Base-by-base conservation (phyloP, 2,888 invertebrate genomes). In the Drosophila aldrichi region DNA sequence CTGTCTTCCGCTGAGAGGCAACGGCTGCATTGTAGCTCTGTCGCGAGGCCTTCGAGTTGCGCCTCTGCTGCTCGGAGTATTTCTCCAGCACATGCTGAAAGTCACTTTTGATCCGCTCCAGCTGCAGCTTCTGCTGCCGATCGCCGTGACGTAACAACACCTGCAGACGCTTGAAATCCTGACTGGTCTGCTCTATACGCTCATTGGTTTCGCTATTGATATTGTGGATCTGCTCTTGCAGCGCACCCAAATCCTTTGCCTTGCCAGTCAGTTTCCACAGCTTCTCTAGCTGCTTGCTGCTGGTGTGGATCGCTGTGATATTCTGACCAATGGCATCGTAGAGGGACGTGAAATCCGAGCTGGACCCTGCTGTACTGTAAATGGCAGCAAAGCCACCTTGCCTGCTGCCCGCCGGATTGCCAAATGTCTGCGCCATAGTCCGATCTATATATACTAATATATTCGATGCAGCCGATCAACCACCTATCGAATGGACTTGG, bases 281-380 rank as follows among this genome's bases (percentile, higher is more conserved):
- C 90, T 95, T 95, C 90, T 97, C 96, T 79, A 97, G 92, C 4
- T 94, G 94, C 82, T 95, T 95, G 91, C 96, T 95, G 74, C 96
- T 96, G 48, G 95, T 95, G 89, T 96, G 96, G 58, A 97, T 96
- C 0, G 95, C 95, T 90, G 95, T 96, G 59, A 97, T 95, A 92
- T 97, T 97, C 61, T 96, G 96, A 0, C 96, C 96, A 67, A 97
- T 96, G 87, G 95, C 95, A 91, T 97, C 97, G 90, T 96, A 96
- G 54, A 97, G 93, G 89, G 95, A 96, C 91, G 96, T 96, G 74
- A 97, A 9, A 25, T 55, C 62, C 9, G 77, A 44, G 25, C 56
- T 62, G n/a, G 79, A 36, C 14, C 16, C 14, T 2, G 36, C 32
- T 3, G 32, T 0, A 9, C 32, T 32, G 32, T 32, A 14, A 7